A percentile compares a stretch with the other conserved stretches of the same genome.
Evolutionary conservation across 2,888 invertebrate species (phyloP).

Genomic region (Eupithecia tripunctaria): DNA sequence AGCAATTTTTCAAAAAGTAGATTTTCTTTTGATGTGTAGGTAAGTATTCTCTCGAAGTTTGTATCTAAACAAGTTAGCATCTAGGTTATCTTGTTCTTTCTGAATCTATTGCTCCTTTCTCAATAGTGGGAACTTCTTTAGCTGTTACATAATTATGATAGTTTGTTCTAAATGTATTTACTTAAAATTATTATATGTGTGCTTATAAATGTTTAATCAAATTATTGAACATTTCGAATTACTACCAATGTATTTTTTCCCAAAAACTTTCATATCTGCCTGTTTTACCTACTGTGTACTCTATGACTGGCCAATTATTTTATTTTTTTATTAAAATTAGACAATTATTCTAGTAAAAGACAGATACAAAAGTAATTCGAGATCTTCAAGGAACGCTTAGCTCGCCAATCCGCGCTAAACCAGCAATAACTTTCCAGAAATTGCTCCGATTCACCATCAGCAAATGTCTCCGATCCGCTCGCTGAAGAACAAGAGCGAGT

Average conservation of each 20-base stretch:
- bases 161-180: slow-evolving; percentile 5
- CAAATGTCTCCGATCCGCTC: slow-evolving; percentile 83
- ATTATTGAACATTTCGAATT: slow-evolving; percentile 53
- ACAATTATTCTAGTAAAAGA: background rate
- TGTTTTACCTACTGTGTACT: background rate
- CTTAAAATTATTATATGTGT: slow-evolving; percentile 44
- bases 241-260: no score
- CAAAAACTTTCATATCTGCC: background rate
- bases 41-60: slow-evolving; percentile 25
- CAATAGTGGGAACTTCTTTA: slow-evolving; percentile 26
- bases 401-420: slow-evolving; percentile 40
- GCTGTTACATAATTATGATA: slow-evolving; percentile 27
- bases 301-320: background rate
- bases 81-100: slow-evolving; percentile 16
- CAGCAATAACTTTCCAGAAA: slow-evolving; percentile 71
- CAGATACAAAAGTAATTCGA: slow-evolving; percentile 23
- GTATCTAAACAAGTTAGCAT: slow-evolving; percentile 14
- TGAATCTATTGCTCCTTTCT: slow-evolving; percentile 28
- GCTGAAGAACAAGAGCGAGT: slow-evolving; percentile 77
- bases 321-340: no score
- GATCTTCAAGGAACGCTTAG: slow-evolving; percentile 32
- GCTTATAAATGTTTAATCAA: slow-evolving; percentile 50
- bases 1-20: slow-evolving; percentile 24
- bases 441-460: slow-evolving; percentile 81
- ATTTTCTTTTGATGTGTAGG: slow-evolving; percentile 22